Evolutionary conservation across 2,888 invertebrate species (phyloP), one percentile per base, ranked within the genome.

Genomic region (Kuschelorhynchus macadamiae): DNA sequence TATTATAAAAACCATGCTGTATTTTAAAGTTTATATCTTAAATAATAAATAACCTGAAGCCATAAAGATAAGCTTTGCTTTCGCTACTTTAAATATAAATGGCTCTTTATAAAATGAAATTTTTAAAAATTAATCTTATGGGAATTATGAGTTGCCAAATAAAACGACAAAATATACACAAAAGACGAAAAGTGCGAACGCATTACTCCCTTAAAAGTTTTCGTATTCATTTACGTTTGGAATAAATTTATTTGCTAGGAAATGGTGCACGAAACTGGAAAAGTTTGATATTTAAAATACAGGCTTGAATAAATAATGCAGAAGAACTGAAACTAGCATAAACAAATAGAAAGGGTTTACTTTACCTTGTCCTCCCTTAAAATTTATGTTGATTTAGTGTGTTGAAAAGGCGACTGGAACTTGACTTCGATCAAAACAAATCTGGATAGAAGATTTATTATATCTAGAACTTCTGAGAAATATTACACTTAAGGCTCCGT

Each of bases 71-170:
- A 53, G 62, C 33, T 30, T 49, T 49, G 50, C 62, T 53, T 52
- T 62, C 44, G 62, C 62, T 62, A 42, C 62, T 62, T 53, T 53
- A 62, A 62, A 62, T 53, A 44, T 61, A 61, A 61, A 61, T 44
- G 53, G 53, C 41, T 20, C 52, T 62, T 30, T 53, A 62, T 62
- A 62, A 62, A 53, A 62, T 53, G 41, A 53, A 62, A 62, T 44
- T 62, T 62, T 62, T 62, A 53, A 20, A 62, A 53, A 62, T 62
- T 53, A 53, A 62, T 62, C 62, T 62, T 53, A 17, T 33, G 62
- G 50, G 62, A 44, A 5, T 53, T 53, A 62, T 36, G 62, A 62
- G 53, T 62, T 62, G 44, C 53, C 62, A 62, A 62, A 62, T 53
- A 62, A 53, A 16, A 62, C 44, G 52, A 62, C 62, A 53, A 62